Evolutionary conservation across 2,113 vertebrate species (phyloP).

Genomic region (Myocastor coypus): DNA sequence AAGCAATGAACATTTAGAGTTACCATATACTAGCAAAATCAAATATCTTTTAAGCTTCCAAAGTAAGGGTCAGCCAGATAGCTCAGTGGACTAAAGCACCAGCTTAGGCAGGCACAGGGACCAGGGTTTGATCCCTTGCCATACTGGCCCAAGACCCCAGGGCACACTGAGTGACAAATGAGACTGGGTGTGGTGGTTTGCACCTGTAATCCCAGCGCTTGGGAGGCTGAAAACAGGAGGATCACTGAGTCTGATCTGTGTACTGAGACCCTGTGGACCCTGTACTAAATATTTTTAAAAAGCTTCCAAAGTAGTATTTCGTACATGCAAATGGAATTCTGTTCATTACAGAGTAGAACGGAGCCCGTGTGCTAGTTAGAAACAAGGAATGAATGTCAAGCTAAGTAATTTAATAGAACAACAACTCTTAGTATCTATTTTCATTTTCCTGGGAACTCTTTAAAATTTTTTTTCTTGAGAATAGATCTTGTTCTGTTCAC

Average conservation of each 20-base stretch:
- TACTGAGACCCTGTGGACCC: too few relatives aligned
- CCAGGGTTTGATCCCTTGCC: too few relatives aligned
- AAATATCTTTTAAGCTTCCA: slow-evolving; percentile 35
- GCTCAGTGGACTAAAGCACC: too few relatives aligned
- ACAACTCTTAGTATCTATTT: slow-evolving; percentile 13
- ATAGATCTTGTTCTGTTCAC: slow-evolving; percentile 8
- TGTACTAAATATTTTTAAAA: too few relatives aligned
- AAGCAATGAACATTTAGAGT: neutral
- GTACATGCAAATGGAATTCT: neutral
- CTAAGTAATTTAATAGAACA: slow-evolving; percentile 13
- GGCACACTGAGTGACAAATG: too few relatives aligned
- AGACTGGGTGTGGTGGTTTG: too few relatives aligned
- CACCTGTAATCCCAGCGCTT: too few relatives aligned
- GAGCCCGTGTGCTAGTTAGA: neutral
- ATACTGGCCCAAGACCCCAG: too few relatives aligned
- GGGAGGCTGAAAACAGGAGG: too few relatives aligned
- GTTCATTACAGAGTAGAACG: neutral
- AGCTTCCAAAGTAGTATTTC: slow-evolving; percentile 21
- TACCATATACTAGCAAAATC: neutral
- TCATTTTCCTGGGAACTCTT: slow-evolving; percentile 26
- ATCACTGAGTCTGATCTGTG: too few relatives aligned
- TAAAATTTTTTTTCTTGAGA: neutral
- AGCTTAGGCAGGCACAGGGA: too few relatives aligned
- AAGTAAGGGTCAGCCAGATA: neutral
- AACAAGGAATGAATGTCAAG: neutral